A percentile compares a stretch with the other conserved stretches of the same genome.
Evolutionary conservation across 2,797 vertebrate genomes (phyloP).

Genomic region (Lerista edwardsae): DNA sequence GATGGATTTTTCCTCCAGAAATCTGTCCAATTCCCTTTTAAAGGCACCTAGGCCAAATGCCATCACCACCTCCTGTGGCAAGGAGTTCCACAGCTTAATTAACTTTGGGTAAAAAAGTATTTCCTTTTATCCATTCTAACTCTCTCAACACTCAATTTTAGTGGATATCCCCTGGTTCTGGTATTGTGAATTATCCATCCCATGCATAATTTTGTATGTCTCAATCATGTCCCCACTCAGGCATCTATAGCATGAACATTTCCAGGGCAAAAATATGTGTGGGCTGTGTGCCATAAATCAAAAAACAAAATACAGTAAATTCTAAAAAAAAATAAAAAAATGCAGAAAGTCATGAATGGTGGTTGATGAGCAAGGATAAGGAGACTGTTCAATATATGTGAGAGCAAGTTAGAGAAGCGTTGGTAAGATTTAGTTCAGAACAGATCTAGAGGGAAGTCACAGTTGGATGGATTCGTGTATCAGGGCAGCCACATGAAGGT

Average conservation of each 20-base stretch:
- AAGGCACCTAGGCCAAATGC: too few species aligned
- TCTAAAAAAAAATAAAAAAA: not conserved
- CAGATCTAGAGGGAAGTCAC: not conserved
- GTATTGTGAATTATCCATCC: too few species aligned
- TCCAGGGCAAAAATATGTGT: not conserved
- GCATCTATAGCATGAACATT: not conserved
- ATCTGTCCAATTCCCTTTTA: too few species aligned
- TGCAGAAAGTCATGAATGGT: not conserved
- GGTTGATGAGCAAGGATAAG: not conserved
- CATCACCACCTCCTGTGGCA: too few species aligned
- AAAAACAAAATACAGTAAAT: not conserved
- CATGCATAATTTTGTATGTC: too few species aligned
- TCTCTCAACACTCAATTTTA: too few species aligned
- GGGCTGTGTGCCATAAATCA: not conserved
- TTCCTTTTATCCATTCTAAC: too few species aligned
- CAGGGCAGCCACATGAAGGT: not conserved
- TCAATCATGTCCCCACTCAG: too few species aligned
- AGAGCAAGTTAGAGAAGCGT: not conserved
- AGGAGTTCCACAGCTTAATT: too few species aligned
- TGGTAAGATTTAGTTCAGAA: not conserved
- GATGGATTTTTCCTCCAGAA: too few species aligned
- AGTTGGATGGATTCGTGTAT: not conserved
- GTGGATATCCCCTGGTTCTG: too few species aligned
- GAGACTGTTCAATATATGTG: not conserved
- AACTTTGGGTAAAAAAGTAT: too few species aligned